Evolutionary conservation across 2,888 invertebrate genomes (phyloP).

Genomic region (Antitype chi): DNA sequence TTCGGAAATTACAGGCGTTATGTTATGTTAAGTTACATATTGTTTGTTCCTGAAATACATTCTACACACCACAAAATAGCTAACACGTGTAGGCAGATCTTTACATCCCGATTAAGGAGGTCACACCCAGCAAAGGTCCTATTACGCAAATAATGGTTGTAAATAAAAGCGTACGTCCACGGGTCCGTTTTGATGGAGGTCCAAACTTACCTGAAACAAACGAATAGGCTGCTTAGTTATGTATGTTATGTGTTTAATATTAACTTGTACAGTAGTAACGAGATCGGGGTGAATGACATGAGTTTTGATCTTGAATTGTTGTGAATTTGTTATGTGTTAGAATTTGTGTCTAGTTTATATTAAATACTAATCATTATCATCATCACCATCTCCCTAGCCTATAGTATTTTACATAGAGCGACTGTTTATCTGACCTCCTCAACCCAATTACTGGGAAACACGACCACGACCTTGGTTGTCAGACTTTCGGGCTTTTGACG

Average conservation of each 20-base stretch:
- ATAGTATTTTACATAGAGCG: no score
- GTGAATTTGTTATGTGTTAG: not conserved
- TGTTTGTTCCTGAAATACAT: not conserved
- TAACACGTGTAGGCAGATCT: constrained; percentile 21
- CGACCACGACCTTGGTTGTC: no score
- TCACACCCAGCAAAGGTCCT: constrained; percentile 35
- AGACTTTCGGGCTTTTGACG: no score
- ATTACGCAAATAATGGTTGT: constrained; percentile 48
- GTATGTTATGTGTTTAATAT: constrained; percentile 33
- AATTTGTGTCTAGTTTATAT: not conserved
- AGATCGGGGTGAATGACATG: constrained; percentile 24
- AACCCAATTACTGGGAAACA: no score
- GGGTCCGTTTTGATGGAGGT: constrained; percentile 46
- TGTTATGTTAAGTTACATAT: no score
- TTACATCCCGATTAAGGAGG: constrained; percentile 41
- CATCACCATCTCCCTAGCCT: no score
- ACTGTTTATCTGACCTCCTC: no score
- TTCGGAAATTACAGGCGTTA: no score
- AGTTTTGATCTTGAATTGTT: constrained; percentile 21
- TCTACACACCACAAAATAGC: not conserved
- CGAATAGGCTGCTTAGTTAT: constrained; percentile 35
- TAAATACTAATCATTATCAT: no score
- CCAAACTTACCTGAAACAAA: constrained; percentile 65
- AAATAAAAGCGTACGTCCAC: constrained; percentile 56
- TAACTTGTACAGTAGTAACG: constrained; percentile 14